These are phyloP conservation scores for Rhodeus uyekii DNA, from an alignment of 2,797 vertebrate species.

Conservation along the genomic window DNA sequence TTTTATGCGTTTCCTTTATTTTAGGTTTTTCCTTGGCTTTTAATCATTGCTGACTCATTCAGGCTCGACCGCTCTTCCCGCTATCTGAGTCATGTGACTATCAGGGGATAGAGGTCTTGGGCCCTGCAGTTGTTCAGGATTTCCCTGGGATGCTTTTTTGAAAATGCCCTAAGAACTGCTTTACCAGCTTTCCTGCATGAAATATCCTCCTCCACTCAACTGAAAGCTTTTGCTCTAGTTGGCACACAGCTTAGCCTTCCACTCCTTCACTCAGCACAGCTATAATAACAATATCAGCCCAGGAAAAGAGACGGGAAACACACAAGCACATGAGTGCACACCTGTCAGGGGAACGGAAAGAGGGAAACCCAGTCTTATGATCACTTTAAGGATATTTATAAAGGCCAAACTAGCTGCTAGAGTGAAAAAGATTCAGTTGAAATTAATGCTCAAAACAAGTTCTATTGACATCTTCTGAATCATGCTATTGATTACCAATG, in stretches of 20 bases:
- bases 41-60: conserved; percentile 53
- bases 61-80: conserved; percentile 35
- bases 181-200: conserved; percentile 6
- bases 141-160: conserved; percentile 63
- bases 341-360: conserved; percentile 18
- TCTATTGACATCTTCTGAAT: background rate
- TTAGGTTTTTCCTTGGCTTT: conserved; percentile 1
- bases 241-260: conserved; percentile 24
- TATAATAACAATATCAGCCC: conserved; percentile 35
- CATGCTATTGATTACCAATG: background rate
- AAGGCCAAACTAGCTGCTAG: conserved; percentile 1
- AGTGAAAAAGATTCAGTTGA: background rate
- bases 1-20: conserved; percentile 20
- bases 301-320: conserved; percentile 36
- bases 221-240: conserved; percentile 42
- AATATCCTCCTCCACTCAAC: conserved; percentile 45
- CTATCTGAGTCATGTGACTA: conserved; percentile 38
- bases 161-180: conserved; percentile 29
- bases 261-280: conserved; percentile 37
- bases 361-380: conserved; percentile 28
- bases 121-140: conserved; percentile 66
- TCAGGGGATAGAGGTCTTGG: conserved; percentile 61
- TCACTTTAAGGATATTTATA: conserved; percentile 1
- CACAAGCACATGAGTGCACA: conserved; percentile 44
- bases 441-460: conserved; percentile 25